Conservation (phyloP, 1,140 invertebrate genomes). For the Sminthurides bifidus region DNA sequence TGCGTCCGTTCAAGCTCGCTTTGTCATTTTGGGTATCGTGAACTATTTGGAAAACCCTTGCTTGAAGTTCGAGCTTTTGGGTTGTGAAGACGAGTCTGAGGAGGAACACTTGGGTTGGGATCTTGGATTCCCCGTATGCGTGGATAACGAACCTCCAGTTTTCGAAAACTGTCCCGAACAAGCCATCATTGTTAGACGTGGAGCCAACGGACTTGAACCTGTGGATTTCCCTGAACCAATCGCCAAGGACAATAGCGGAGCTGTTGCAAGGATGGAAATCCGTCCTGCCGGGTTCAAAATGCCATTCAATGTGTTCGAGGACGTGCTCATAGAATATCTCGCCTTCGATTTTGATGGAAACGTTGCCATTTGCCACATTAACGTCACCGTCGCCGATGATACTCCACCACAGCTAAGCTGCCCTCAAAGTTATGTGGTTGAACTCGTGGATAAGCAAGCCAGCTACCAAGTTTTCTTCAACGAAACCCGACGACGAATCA, state of each 20-base stretch:
- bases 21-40: constrained; percentile 83
- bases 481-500: constrained; percentile 71
- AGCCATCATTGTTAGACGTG: constrained; percentile 77
- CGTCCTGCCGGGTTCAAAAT: constrained; percentile 82
- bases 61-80: constrained; percentile 90
- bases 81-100: constrained; percentile 69
- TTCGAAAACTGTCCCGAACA: constrained; percentile 92
- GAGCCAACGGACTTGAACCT: constrained; percentile 67
- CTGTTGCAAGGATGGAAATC: constrained; percentile 79
- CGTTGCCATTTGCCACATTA: constrained; percentile 90
- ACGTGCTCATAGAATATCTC: constrained; percentile 85
- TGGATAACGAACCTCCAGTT: constrained; percentile 89
- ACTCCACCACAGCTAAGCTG: constrained; percentile 86
- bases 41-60: constrained; percentile 94
- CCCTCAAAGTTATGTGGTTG: constrained; percentile 89
- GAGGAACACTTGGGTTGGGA: constrained; percentile 79
- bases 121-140: constrained; percentile 84
- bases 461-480: constrained; percentile 86
- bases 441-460: constrained; percentile 76
- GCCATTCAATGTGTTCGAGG: constrained; percentile 70
- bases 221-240: constrained; percentile 86
- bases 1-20: constrained; percentile 81
- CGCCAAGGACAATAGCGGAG: constrained; percentile 86
- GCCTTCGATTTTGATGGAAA: constrained; percentile 95
- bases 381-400: constrained; percentile 63